Base-by-base conservation (phyloP, 2,113 vertebrate genomes). In the Scolopax mira region DNA sequence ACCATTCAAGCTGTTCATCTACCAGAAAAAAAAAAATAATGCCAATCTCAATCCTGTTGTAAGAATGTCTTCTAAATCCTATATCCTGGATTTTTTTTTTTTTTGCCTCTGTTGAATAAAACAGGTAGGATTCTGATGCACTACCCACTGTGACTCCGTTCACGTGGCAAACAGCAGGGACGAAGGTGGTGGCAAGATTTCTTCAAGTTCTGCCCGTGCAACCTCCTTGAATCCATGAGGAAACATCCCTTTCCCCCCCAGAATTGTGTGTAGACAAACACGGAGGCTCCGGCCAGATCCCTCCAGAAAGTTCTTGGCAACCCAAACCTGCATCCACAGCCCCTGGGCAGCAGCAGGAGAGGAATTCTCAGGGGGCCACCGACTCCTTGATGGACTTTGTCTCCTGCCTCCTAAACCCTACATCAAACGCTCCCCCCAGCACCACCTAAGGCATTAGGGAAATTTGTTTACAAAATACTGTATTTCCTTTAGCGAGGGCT, bases 331-430 rank as follows among this genome's bases (percentile, higher is more conserved):
- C 64, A 9, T 2, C 71, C 54, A 22, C 46, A 46, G 46, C 46
- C 46, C 46, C 58, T 12, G 17, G 12, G 33, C 75, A 1, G 9
- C 66, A 42, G 79, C 31, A 5, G 11, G 42, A n/a, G 41, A 23
- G 2, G 3, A 7, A 18, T 6, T 33, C 58, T 39, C 9, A 9
- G 4, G 1, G 37, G 61, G 41, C 78, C 42, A 3, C 1, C 3
- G 17, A 46, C 18, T n/a, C 69, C 3, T n/a, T 1, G 2, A 1
- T 22, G 6, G 75, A 71, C 79, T 89, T 89, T 69, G 73, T 52
- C 46, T 74, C 9, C 75, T 77, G 54, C 11, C 39, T 39, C 44
- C 52, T 18, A 9, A 70, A 37, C 69, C 0, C 80, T 2, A 2
- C 23, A 37, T 3, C 37, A n/a, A 31, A 30, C 31, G 0, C 61